Evolutionary conservation across 1,140 invertebrate genomes (phyloP).

Genomic region (Myzus persicae): DNA sequence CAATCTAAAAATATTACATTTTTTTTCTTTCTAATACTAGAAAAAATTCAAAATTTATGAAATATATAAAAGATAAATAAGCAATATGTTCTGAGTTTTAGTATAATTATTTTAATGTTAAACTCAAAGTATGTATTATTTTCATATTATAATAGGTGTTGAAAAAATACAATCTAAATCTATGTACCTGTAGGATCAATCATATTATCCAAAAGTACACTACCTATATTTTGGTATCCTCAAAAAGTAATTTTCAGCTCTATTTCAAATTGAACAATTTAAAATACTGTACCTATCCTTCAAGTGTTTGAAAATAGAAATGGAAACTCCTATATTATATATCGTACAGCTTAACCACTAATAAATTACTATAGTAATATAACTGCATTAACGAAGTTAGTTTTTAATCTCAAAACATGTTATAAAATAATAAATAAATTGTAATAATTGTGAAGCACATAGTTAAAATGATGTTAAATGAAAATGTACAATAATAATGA

Average conservation of each 20-base stretch:
- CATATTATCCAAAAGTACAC: not conserved
- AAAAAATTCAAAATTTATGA: too few species aligned
- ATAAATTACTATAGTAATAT: not conserved
- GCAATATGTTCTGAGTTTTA: not conserved
- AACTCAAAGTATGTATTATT: not conserved
- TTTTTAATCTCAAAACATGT: not conserved
- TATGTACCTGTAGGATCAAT: not conserved
- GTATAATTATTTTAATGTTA: not conserved
- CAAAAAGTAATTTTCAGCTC: not conserved
- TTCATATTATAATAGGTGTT: not conserved
- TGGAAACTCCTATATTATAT: too few species aligned
- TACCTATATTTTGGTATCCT: not conserved
- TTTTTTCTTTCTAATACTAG: too few species aligned
- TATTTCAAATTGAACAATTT: not conserved
- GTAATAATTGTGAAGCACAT: too few species aligned
- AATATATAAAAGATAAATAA: not conserved
- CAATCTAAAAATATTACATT: too few species aligned
- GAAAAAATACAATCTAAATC: not conserved
- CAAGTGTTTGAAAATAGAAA: too few species aligned
- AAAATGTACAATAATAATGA: too few species aligned
- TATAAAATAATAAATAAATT: too few species aligned
- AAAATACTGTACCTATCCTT: not conserved
- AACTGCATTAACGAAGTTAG: not conserved
- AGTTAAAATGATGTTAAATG: too few species aligned
- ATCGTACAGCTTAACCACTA: not conserved